Evolutionary conservation across 2,113 vertebrate species (phyloP).

Genomic region (Istiophorus platypterus): DNA sequence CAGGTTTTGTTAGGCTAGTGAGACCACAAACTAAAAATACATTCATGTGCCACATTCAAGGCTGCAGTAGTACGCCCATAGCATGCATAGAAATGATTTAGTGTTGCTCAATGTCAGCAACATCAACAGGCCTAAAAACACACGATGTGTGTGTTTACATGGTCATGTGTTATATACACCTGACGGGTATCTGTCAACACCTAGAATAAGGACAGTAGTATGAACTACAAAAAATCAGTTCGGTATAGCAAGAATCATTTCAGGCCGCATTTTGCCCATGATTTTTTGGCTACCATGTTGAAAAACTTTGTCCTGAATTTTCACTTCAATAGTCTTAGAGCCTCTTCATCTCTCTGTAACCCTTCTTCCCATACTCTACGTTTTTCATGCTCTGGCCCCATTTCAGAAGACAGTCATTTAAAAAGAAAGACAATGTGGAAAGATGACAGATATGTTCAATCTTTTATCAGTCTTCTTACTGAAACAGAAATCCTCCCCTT

Average conservation of each 20-base stretch:
- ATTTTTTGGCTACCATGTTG: background rate
- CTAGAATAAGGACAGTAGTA: conserved; percentile 8
- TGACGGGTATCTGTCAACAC: conserved; percentile 40
- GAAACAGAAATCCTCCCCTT: background rate
- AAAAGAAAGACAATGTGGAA: background rate
- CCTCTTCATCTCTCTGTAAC: background rate
- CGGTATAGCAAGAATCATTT: background rate
- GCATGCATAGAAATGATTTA: conserved; percentile 78
- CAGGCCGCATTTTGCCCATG: too few species aligned
- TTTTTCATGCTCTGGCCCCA: background rate
- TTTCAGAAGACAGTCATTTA: background rate
- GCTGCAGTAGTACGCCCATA: conserved; percentile 65
- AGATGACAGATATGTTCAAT: background rate
- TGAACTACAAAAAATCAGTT: background rate
- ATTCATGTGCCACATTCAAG: conserved; percentile 61
- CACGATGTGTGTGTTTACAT: conserved; percentile 60
- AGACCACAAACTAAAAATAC: conserved; percentile 78
- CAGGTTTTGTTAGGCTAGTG: conserved; percentile 37
- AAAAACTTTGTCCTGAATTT: background rate
- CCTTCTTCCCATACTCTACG: conserved; percentile 5
- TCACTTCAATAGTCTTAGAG: background rate
- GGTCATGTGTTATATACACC: conserved; percentile 57
- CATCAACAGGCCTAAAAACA: conserved; percentile 55
- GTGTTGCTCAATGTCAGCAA: conserved; percentile 57
- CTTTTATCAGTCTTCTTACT: background rate